Base-by-base conservation (phyloP, 1,140 invertebrate species). In the Papilio polyxenes region DNA sequence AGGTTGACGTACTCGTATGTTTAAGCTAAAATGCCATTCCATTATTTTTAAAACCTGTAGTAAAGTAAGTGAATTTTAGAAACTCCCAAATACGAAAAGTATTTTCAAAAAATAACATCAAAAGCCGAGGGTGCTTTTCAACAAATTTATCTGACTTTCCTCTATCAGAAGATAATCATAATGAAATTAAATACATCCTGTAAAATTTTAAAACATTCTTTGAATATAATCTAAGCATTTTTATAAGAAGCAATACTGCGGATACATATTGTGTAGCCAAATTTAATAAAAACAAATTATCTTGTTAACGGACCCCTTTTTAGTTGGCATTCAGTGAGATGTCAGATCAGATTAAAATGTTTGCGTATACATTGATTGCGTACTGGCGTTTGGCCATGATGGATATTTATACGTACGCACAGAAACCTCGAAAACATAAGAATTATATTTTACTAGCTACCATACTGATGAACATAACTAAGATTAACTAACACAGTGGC, bases 291-390 rank as follows among this genome's bases (percentile, higher is more conserved):
- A 80, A 48, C 78, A 80, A 69, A 80, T 69, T 80, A 80, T 80
- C 78, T 80, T 80, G 78, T 69, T 80, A 80, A 80, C 78, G 59
- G 59, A 69, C 78, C 59, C 78, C 23, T 31, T 80, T 80, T 69
- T 40, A 65, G 40, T 37, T 48, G 78, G 44, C 78, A 20, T 65
- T 65, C 62, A 80, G 56, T 31, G n/a, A 65, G n/a, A 69, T 80
- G 59, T 48, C 17, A 80, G 10, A n/a, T 48, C 17, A 80, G 10
- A n/a, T 80, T 80, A 11, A 65, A 31, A 80, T 48, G 75, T 76
- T 20, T 69, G 8, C 31, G 20, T 11, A 8, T 23, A 65, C 62
- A 65, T 65, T 53, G 15, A 53, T 53, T 65, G 62, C 62, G 62
- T 72, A 37, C 31, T 72, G 65, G 31, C 65, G 10, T 72, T 72